A percentile compares a stretch with the other conserved stretches of the same genome.
phyloP scores from a whole-genome alignment of 2,113 vertebrate genomes.

The Picathartes gymnocephalus region DNA sequence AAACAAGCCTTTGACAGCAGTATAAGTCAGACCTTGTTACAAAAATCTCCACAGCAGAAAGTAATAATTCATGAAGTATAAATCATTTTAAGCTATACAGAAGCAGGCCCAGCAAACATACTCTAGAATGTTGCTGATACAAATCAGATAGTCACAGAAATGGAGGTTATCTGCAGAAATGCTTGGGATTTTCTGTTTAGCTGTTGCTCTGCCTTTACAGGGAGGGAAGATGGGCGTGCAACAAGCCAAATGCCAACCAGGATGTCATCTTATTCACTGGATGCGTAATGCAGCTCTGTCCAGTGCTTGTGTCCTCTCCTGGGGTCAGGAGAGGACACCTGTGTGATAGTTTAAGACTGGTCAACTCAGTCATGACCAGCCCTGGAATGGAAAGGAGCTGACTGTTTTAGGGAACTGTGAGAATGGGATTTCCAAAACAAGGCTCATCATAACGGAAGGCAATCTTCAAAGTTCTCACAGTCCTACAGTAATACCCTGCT shows the following conservation, averaged over 20 bases:
- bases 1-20: neutral
- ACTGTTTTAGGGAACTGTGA: neutral
- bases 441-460: neutral
- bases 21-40: neutral
- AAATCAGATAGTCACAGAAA: neutral
- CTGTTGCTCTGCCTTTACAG: neutral
- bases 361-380: neutral
- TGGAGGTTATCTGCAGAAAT: neutral
- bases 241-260: neutral
- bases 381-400: neutral
- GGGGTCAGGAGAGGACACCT: neutral
- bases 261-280: neutral
- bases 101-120: neutral
- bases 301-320: neutral
- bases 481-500: neutral
- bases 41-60: neutral
- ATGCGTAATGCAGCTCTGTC: neutral
- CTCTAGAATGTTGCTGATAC: neutral
- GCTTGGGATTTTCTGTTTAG: neutral
- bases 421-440: neutral
- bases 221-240: neutral
- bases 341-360: neutral
- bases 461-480: neutral
- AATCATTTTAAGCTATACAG: neutral
- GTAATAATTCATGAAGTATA: neutral